Base-by-base conservation (phyloP, 2,888 invertebrate genomes). In the Luperina nickerlii region DNA sequence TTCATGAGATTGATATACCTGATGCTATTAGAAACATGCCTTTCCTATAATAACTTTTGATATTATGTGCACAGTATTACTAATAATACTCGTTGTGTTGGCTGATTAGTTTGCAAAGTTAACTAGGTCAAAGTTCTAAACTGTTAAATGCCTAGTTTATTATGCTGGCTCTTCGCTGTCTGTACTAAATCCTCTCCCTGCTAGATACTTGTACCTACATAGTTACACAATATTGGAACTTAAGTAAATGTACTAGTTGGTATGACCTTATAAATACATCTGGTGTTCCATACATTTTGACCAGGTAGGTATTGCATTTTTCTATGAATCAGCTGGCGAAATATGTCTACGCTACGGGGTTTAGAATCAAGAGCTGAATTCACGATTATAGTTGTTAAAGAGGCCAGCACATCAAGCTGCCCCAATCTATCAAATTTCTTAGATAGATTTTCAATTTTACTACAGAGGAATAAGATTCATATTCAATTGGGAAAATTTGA, bases 71-170 rank as follows among this genome's bases (percentile, higher is more conserved):
- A 71, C 6, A 45, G 67, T 13, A 15, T n/a, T 45, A 62, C 4
- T 60, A 51, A 32, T 45, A 54, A 42, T 32, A 73, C 62, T 54
- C 45, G n/a, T 74, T 11, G 57, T 51, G 32, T 60, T 67, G 9
- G 4, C 32, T 62, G 13, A 54, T 80, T 62, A 51, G 24, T 45
- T 62, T 20, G 18, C 24, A 15, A 4, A 54, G 7, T 51, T 63
- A 82, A 63, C 74, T 82, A 11, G 86, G 83, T 66, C 75, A 82
- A 76, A 84, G 84, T 77, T 86, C 83, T 84, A 81, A 81, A 86
- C 62, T 38, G 69, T 74, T 76, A 60, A 86, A 60, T 78, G 45
- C 9, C 42, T 73, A 24, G 18, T 82, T 82, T 82, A 85, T 66
- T 57, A 54, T n/a, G 13, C 27, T 62, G 7, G 11, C 45, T 60